Conservation (phyloP, 2,888 invertebrate genomes). For the Aspidiotus rigidus region DNA sequence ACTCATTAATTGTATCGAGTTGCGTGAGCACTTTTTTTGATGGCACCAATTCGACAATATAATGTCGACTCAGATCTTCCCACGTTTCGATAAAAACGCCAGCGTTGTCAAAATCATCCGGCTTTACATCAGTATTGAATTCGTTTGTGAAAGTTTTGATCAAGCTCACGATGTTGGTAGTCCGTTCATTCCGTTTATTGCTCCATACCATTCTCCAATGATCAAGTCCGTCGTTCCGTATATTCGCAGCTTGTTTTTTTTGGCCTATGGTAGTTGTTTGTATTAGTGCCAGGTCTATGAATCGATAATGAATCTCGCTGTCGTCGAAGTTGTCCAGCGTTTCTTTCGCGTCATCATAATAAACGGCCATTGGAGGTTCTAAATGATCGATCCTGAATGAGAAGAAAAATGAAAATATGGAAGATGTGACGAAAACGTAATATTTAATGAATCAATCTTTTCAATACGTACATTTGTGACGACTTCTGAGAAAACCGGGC, state of each 20-base stretch:
- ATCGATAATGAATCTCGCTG: not conserved
- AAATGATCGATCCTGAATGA: not conserved
- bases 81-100: not conserved
- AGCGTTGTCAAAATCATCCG: not conserved
- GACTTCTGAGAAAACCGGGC: too few relatives aligned
- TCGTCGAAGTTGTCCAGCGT: not conserved
- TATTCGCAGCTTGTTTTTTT: not conserved
- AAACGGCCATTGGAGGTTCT: not conserved
- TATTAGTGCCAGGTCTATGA: not conserved
- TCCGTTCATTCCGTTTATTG: not conserved
- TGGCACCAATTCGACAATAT: not conserved
- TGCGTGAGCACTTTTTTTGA: not conserved
- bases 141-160: not conserved
- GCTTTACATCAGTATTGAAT: not conserved
- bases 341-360: not conserved
- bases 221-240: not conserved
- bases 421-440: too few relatives aligned
- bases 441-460: too few relatives aligned
- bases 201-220: not conserved
- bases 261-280: not conserved
- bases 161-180: not conserved
- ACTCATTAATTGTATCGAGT: not conserved
- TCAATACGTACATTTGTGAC: too few relatives aligned
- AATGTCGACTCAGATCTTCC: not conserved
- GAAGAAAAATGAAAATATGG: too few relatives aligned